Base-by-base conservation (phyloP, 2,113 vertebrate genomes). In the Rhinolophus sinicus region DNA sequence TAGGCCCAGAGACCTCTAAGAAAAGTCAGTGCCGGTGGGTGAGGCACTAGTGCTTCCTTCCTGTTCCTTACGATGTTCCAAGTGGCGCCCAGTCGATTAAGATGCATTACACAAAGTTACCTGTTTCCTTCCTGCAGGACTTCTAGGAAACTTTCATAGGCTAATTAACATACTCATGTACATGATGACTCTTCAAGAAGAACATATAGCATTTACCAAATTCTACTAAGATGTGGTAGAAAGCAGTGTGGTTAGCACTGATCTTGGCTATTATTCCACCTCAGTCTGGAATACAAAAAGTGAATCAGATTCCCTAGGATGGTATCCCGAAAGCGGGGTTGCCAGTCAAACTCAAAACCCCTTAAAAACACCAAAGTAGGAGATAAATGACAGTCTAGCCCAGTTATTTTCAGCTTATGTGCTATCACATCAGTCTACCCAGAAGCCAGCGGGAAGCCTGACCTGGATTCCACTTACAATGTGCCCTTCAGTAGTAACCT, bases 321-420 rank as follows among this genome's bases (percentile, higher is more conserved):
- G n/a, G 35, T 54, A 76, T 44, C 58, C 78, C 54, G 64, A 82
- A 10, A 62, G 67, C 47, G 77, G 67, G 19, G 50, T 7, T 92
- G 89, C 87, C 72, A 21, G 70, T 58, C 80, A 86, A 77, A 95
- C 50, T 60, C 76, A 94, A 82, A 97, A 70, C 52, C 58, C 76
- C 65, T 89, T 76, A 54, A 28, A n/a, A 88, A 94, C 11, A 22
- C 70, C 72, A 56, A 69, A 58, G 90, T 0, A 19, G 72, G 75
- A 96, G 90, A 60, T 58, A 54, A 54, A 28, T 88, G 88, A 58
- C 30, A 54, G 54, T 70, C 40, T 30, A 44, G 56, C 50, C 70
- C 52, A 85, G 91, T 98, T 98, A 98, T 98, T 98, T 98, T 98
- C 82, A 90, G 97, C 72, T 96, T 93, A 93, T 88, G 90, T 52